Conservation (phyloP, 2,113 vertebrate species). For the Rattus rattus region DNA sequence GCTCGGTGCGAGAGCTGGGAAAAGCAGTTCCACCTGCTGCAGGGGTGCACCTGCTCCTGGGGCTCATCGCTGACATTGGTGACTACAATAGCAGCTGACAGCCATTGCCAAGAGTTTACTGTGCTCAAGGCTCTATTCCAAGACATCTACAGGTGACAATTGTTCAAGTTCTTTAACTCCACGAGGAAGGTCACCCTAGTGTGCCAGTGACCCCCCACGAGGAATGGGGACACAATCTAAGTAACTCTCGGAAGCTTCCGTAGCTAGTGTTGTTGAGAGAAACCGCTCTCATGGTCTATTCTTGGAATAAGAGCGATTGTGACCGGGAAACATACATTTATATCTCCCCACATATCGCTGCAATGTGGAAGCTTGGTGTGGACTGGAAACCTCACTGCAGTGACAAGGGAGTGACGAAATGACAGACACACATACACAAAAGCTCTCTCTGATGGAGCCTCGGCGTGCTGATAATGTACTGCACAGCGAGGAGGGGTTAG, state of each 20-base stretch:
- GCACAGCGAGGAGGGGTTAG: not conserved
- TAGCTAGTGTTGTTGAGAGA: not conserved
- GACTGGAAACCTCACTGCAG: not conserved
- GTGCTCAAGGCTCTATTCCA: not conserved
- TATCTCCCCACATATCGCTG: not conserved
- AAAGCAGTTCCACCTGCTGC: conserved; percentile 53
- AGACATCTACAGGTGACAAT: not conserved
- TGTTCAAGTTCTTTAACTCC: not conserved
- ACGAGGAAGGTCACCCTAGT: not conserved
- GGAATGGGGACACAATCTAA: not conserved
- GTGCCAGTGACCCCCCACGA: not conserved
- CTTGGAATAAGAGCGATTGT: not conserved
- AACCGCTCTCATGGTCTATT: not conserved
- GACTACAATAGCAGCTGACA: not conserved
- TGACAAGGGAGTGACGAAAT: not conserved
- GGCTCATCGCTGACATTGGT: not conserved
- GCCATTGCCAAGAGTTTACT: not conserved
- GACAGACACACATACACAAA: not conserved
- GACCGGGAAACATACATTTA: not conserved
- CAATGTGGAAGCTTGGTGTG: not conserved
- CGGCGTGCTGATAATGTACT: not conserved
- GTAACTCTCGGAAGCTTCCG: not conserved
- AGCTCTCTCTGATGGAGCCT: not conserved
- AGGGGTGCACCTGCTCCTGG: conserved; percentile 56
- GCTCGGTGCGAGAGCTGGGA: not conserved